phyloP scores from a whole-genome alignment of 2,888 invertebrate genomes.

The Harpagoxenus sublaevis region DNA sequence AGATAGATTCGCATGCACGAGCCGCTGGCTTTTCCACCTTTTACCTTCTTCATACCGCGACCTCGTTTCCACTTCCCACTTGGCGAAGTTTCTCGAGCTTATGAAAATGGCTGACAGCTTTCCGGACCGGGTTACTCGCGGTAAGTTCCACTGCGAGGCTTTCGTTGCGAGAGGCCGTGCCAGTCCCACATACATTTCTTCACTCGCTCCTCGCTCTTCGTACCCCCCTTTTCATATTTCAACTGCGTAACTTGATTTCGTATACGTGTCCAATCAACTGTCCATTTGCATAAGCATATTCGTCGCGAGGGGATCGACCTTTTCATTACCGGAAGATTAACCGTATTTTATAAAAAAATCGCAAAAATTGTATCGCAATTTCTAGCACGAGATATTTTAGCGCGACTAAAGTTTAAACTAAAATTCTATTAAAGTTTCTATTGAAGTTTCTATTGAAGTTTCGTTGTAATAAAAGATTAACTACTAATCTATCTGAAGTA shows the following conservation, averaged over 20 bases:
- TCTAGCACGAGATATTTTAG: neutral
- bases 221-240: conserved; percentile 55
- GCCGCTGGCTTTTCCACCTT: conserved; percentile 58
- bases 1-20: conserved; percentile 31
- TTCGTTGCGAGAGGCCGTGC: conserved; percentile 49
- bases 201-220: conserved; percentile 23
- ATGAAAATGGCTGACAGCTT: conserved; percentile 77
- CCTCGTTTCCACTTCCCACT: conserved; percentile 71
- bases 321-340: neutral
- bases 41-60: conserved; percentile 70
- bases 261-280: neutral
- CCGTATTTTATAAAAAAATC: neutral
- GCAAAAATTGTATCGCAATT: neutral
- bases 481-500: neutral
- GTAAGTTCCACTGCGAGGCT: conserved; percentile 65
- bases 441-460: neutral
- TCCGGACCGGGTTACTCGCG: conserved; percentile 66
- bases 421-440: neutral
- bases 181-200: neutral
- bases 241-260: conserved; percentile 56
- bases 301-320: neutral
- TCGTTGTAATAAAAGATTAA: neutral
- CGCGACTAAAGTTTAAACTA: neutral
- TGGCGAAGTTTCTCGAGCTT: conserved; percentile 75
- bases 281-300: neutral